A percentile compares a stretch with the other conserved stretches of the same genome.
phyloP scores from a whole-genome alignment of 2,888 invertebrate genomes.

The Pseudanteris insignis region DNA sequence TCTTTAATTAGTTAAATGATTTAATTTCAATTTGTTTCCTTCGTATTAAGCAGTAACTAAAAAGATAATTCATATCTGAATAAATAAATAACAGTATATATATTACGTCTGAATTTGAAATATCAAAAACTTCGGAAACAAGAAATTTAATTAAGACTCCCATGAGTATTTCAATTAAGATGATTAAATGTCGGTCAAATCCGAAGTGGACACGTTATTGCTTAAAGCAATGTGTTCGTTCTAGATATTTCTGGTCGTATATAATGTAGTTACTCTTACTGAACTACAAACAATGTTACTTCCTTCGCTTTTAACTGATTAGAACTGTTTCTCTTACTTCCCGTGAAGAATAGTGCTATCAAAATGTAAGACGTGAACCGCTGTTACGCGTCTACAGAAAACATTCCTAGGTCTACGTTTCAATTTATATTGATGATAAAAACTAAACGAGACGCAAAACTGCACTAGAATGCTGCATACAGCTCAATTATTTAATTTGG shows the following conservation, averaged over 20 bases:
- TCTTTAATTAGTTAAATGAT: too few relatives aligned
- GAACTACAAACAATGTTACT: slow-evolving; percentile 36
- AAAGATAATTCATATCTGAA: too few relatives aligned
- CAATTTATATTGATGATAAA: slow-evolving; percentile 29
- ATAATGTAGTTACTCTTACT: slow-evolving; percentile 34
- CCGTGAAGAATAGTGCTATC: slow-evolving; percentile 43
- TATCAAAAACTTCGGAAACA: too few relatives aligned
- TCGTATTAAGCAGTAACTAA: too few relatives aligned
- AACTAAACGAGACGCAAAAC: slow-evolving; percentile 17
- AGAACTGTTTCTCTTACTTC: slow-evolving; percentile 42
- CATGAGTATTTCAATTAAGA: slow-evolving; percentile 25
- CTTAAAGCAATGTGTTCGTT: slow-evolving; percentile 24
- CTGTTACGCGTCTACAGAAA: slow-evolving; percentile 32
- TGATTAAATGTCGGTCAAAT: slow-evolving; percentile 25
- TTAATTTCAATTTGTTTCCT: too few relatives aligned
- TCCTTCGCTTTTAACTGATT: slow-evolving; percentile 47
- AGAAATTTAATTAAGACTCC: slow-evolving; percentile 5
- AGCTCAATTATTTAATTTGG: too few relatives aligned
- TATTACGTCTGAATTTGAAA: too few relatives aligned
- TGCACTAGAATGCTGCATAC: slow-evolving; percentile 17
- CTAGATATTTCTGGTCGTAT: slow-evolving; percentile 32
- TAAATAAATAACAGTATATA: too few relatives aligned
- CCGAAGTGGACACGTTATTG: slow-evolving; percentile 24
- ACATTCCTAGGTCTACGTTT: slow-evolving; percentile 26
- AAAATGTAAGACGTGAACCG: slow-evolving; percentile 39